Percentiles rank a stretch among this genome's conserved stretches.
Evolutionary conservation across 2,113 vertebrate genomes (phyloP).

Genomic region (Sitta europaea): DNA sequence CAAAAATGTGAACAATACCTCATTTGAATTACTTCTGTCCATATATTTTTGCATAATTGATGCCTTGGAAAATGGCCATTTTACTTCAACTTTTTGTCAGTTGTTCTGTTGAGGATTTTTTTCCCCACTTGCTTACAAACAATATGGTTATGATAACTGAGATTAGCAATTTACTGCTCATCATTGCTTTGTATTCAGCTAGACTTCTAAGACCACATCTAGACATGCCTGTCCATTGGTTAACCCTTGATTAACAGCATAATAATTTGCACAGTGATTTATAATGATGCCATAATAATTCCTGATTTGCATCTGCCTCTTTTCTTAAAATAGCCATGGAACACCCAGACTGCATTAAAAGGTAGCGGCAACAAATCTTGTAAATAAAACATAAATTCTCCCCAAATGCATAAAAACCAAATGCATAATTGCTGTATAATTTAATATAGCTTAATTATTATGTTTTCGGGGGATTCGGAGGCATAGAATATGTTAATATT

Average conservation of each 20-base stretch:
- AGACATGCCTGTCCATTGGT: not conserved
- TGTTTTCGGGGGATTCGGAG: not conserved
- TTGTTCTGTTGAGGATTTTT: not conserved
- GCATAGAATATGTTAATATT: not conserved
- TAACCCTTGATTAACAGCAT: not conserved
- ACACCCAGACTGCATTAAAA: not conserved
- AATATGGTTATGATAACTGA: not conserved
- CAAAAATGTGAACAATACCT: constrained; percentile 17
- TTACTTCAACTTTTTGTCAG: not conserved
- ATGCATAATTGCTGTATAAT: not conserved
- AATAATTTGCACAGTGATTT: not conserved
- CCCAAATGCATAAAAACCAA: not conserved
- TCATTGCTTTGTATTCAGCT: not conserved
- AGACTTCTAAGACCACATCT: not conserved
- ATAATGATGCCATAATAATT: not conserved
- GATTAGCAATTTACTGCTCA: not conserved
- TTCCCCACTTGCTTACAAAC: not conserved
- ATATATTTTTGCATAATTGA: constrained; percentile 6
- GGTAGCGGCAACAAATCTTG: not conserved
- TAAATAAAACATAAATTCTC: not conserved
- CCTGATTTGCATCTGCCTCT: not conserved
- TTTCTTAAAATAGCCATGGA: not conserved
- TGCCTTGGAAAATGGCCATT: not conserved
- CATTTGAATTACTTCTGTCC: constrained; percentile 26
- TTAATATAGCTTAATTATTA: not conserved